Conservation (phyloP, 2,113 vertebrate species). For the Corythornis cristatus region DNA sequence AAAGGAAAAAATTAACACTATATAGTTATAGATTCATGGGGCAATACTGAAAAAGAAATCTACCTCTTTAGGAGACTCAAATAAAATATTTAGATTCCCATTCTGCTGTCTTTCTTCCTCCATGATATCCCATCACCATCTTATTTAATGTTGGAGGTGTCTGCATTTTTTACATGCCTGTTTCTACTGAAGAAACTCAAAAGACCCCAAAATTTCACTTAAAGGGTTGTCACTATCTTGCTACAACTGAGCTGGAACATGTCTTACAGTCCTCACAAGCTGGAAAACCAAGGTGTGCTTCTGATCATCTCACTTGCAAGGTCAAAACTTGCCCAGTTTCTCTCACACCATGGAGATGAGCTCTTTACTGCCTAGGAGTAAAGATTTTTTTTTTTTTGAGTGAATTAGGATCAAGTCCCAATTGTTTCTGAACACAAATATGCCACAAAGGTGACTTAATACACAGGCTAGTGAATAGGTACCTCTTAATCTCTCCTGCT, state of each 20-base stretch:
- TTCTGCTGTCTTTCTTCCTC: not conserved
- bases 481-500: not conserved
- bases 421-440: not conserved
- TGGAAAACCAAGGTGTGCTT: not conserved
- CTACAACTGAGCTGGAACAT: not conserved
- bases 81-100: not conserved
- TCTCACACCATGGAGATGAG: not conserved
- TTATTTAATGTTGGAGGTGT: not conserved
- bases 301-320: not conserved
- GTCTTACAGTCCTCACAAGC: not conserved
- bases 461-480: not conserved
- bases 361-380: not conserved
- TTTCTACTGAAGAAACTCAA: not conserved
- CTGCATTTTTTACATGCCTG: not conserved
- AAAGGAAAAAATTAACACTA: not conserved
- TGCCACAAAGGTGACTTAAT: constrained; percentile 13
- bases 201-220: not conserved
- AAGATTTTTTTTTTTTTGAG: not conserved
- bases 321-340: not conserved
- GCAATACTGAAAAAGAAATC: not conserved
- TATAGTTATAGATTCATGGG: not conserved
- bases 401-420: not conserved
- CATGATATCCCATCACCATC: not conserved
- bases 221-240: not conserved
- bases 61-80: not conserved